Evolutionary conservation across 2,797 vertebrate genomes (phyloP), one percentile per base, ranked within the genome.

Genomic region (Apogon hyalosoma): DNA sequence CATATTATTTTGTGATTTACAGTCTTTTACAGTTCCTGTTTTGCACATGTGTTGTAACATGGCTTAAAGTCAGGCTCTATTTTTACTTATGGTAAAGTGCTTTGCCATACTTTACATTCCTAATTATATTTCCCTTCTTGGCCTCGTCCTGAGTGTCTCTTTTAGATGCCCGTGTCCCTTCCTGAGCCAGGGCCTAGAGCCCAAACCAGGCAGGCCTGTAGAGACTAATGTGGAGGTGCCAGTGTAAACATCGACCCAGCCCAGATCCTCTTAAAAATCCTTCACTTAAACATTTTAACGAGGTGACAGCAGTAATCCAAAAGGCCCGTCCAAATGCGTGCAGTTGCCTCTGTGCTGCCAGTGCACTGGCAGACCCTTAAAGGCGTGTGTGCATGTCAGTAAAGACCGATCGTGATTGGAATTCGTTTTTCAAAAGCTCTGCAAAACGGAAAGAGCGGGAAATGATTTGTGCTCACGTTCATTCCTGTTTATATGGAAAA

Each of bases 201-300:
- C 85, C 73, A 60, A 70, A 73, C 75, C 81, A 79, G 84, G 69
- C 69, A 65, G 54, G 72, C 69, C 74, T 73, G 61, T 41, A 19
- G 78, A 64, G 65, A 75, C 68, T 11, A 41, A 40, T 63, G 69
- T 28, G 6, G 21, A 78, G 64, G 68, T 87, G 88, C 88, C 91
- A 91, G 83, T 53, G 68, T 86, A 89, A 92, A 89, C 83, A 79
- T 62, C 1, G 67, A 59, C 80, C 82, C 73, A 54, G 79, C 83
- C 84, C 86, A 83, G 77, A 78, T 78, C 80, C 71, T 82, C 81
- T 85, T 77, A 81, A 87, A 78, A 90, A 79, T 73, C 82, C 85
- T 80, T 88, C 77, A 85, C 80, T 89, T 75, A 79, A 89, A 89
- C 64, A 83, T 88, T 88, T 91, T 88, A 87, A 92, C 40, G 73